Evolutionary conservation across 2,113 vertebrate species (phyloP), one percentile per base, ranked within the genome.

Genomic region (Macquaria ambigua): DNA sequence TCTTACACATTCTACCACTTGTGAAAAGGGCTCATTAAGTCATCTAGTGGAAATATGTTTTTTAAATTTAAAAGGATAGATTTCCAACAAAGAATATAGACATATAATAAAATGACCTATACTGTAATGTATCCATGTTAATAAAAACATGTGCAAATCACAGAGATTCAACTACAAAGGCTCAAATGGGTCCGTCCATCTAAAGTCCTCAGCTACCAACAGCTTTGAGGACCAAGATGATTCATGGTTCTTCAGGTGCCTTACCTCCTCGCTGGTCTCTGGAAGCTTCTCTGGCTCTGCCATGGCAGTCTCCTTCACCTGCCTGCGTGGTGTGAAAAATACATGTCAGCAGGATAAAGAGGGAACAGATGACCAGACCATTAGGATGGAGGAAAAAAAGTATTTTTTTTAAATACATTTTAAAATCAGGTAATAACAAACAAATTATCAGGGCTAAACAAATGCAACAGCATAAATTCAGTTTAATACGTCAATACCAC

Each of bases 211-310:
- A 46, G 77, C 12, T 56, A 52, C 41, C n/a, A 25, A 82, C 21
- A 79, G 48, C 25, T 73, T 69, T 62, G 18, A 72, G 70, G 69
- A 79, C 85, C 58, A n/a, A 77, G 62, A 79, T 28, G 20, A 48
- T 78, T 78, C 7, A 28, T 50, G 63, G 59, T 79, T 64, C 67
- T 58, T 73, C 37, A 12, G 66, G 18, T 25, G 62, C 41, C 93
- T 95, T 95, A 96, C 96, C 95, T 96, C 96, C 86, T 95, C 95
- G 4, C 63, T 89, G 85, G 84, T 82, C 62, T 94, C 94, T 39
- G 82, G 50, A 79, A 74, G 69, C 86, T 92, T 94, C 79, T 96
- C 94, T 74, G 93, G 66, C 73, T 96, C 94, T 25, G 89, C 83
- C 93, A 93, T 93, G 58, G 84, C 90, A 68, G 74, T 74, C 43